Percentiles rank a stretch among this genome's conserved stretches.
Conservation (phyloP, 37 sponge, comb jelly and placozoan genomes). For the Chondrosia reniformis region DNA sequence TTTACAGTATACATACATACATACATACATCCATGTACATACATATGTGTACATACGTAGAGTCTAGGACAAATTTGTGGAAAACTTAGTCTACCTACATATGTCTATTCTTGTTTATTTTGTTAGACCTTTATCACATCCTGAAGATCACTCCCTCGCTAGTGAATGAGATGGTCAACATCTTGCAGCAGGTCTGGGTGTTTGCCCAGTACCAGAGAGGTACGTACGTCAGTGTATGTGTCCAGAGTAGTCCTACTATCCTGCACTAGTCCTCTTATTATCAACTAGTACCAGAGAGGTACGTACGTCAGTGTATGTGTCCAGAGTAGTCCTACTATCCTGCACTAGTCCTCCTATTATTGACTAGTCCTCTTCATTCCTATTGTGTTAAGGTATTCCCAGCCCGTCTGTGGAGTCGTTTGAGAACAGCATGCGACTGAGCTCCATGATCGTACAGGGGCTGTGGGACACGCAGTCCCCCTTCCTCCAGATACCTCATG, state of each 20-base stretch:
- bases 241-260: background rate
- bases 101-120: background rate
- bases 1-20: background rate
- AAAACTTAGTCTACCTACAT: background rate
- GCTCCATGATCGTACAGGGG: conserved; percentile 76
- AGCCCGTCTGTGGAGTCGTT: conserved; percentile 66
- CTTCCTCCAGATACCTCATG: conserved; percentile 86
- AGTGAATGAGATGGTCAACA: conserved; percentile 63
- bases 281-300: conserved; percentile 10
- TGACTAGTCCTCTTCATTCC: too few relatives aligned
- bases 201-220: conserved; percentile 2
- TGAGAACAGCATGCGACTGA: conserved; percentile 81
- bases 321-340: too few relatives aligned
- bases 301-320: background rate
- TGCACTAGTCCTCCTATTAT: too few relatives aligned
- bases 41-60: background rate
- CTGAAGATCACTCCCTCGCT: conserved; percentile 62
- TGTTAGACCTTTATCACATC: conserved; percentile 30
- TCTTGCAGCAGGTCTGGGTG: conserved; percentile 44
- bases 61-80: background rate
- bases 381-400: too few relatives aligned
- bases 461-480: conserved; percentile 57
- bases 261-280: too few relatives aligned
- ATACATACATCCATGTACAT: background rate
- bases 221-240: background rate